Evolutionary conservation across 2,113 vertebrate species (phyloP).

Genomic region (Chauna torquata): DNA sequence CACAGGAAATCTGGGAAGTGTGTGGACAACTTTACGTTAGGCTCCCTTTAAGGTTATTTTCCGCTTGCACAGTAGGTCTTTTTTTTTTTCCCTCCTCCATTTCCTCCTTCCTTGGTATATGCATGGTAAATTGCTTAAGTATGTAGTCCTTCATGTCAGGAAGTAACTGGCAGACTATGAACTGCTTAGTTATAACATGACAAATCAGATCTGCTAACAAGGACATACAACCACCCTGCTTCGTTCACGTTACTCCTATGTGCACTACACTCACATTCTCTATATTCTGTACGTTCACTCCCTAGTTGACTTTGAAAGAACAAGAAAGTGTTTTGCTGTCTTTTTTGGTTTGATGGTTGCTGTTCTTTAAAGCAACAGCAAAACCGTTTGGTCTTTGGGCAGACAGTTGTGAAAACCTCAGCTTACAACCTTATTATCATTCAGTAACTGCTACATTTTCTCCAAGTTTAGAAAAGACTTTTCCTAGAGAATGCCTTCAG

Average conservation of each 20-base stretch:
- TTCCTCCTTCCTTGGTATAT: neutral
- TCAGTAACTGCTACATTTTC: neutral
- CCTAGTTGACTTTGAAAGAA: neutral
- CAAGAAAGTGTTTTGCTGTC: neutral
- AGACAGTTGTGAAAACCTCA: neutral
- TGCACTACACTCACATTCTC: neutral
- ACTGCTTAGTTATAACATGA: neutral
- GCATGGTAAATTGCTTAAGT: neutral
- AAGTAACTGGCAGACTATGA: neutral
- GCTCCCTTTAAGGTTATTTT: conserved; percentile 35
- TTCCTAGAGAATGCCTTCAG: neutral
- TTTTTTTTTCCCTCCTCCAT: neutral
- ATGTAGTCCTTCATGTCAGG: conserved; percentile 1
- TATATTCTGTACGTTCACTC: neutral
- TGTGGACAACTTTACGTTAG: conserved; percentile 61
- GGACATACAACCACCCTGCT: neutral
- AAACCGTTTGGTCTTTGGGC: neutral
- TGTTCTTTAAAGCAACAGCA: neutral
- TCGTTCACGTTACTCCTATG: neutral
- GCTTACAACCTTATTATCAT: neutral
- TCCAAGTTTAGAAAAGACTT: neutral
- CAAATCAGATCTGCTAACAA: neutral
- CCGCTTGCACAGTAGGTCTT: neutral
- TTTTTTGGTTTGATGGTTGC: neutral
- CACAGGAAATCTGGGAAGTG: conserved; percentile 60